Percentiles rank a stretch among this genome's conserved stretches.
Conservation (phyloP, 2,797 vertebrate genomes). For the Rhynchotus rufescens region DNA sequence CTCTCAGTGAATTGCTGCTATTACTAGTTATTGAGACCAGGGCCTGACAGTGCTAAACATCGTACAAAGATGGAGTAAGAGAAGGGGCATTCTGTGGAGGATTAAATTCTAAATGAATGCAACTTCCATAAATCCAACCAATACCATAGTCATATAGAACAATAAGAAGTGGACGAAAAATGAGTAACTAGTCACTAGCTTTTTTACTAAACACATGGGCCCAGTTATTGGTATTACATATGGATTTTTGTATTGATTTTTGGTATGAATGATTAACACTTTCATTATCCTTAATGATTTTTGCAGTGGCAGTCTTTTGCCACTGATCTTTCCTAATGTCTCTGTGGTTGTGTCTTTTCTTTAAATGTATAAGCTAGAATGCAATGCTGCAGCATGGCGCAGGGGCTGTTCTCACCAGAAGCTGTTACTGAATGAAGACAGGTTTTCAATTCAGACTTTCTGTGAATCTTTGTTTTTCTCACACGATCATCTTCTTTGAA, state of each 20-base stretch:
- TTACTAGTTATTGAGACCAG: not conserved
- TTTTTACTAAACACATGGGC: not conserved
- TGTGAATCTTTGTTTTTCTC: not conserved
- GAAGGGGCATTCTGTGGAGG: not conserved
- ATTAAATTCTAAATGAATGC: not conserved
- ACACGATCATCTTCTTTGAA: not conserved
- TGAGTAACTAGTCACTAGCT: not conserved
- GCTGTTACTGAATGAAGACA: not conserved
- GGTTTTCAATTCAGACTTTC: not conserved
- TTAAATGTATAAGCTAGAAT: not conserved
- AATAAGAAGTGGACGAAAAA: not conserved
- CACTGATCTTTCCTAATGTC: not conserved
- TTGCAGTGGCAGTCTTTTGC: not conserved
- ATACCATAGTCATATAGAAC: not conserved
- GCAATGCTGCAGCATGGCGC: not conserved
- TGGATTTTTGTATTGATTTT: not conserved
- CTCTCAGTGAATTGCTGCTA: not conserved
- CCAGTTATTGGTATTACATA: not conserved
- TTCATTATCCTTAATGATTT: not conserved
- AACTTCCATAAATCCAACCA: not conserved
- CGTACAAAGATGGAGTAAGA: not conserved
- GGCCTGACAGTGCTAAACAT: not conserved
- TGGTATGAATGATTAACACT: not conserved
- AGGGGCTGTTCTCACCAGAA: not conserved
- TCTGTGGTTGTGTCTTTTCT: not conserved